These are phyloP conservation scores for Capitella teleta DNA, from an alignment of 1,140 invertebrate species.

Conservation along the genomic window DNA sequence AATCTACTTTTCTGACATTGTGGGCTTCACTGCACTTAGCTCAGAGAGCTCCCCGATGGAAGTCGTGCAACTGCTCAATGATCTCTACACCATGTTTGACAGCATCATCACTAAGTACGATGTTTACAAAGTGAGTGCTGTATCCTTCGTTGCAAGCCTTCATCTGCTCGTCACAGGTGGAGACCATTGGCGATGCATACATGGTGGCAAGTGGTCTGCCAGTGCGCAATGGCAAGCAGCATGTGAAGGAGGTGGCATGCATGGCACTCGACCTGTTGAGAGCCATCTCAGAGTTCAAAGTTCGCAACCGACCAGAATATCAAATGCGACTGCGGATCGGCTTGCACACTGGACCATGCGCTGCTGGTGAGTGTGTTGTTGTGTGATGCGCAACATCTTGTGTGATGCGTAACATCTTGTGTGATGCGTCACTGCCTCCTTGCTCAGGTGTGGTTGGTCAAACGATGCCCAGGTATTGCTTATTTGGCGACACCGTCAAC, in stretches of 20 bases:
- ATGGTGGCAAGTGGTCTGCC: constrained; percentile 37
- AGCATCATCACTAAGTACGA: constrained; percentile 87
- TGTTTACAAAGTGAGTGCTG: constrained; percentile 97
- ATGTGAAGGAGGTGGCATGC: constrained; percentile 70
- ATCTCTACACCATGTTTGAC: constrained; percentile 87
- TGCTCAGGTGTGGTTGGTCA: constrained; percentile 3
- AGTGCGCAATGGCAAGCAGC: constrained; percentile 52
- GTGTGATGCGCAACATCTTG: too few relatives aligned
- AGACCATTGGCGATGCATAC: constrained; percentile 36
- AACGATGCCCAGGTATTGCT: constrained; percentile 4
- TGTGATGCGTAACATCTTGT: too few relatives aligned
- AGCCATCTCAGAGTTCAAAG: constrained; percentile 71
- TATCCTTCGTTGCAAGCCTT: too few relatives aligned
- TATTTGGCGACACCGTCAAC: constrained; percentile 17
- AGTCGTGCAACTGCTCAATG: constrained; percentile 82
- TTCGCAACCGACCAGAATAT: constrained; percentile 70
- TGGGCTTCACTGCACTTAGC: too few relatives aligned
- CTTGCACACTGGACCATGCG: constrained; percentile 41
- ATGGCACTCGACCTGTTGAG: constrained; percentile 77
- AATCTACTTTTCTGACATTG: too few relatives aligned
- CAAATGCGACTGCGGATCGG: constrained; percentile 84
- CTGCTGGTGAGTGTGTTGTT: constrained; percentile 7
- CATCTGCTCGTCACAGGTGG: constrained; percentile 11
- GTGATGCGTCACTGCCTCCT: too few relatives aligned
- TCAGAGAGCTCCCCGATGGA: constrained; percentile 48